Evolutionary conservation across 2,113 vertebrate species (phyloP), one percentile per base, ranked within the genome.

Genomic region (Heterotilapia buettikoferi): DNA sequence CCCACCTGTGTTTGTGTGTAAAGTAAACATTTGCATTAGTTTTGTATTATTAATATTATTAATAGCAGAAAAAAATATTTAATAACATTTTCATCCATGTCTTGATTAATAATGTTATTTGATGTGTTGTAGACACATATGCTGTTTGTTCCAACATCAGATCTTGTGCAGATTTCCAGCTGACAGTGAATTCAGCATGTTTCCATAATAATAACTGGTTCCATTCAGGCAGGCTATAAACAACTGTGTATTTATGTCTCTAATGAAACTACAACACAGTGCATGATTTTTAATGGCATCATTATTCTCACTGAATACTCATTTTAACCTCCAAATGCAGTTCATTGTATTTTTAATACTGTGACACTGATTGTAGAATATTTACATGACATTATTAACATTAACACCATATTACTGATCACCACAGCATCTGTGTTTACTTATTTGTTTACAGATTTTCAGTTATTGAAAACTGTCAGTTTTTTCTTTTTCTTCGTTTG

Each of bases 261-360:
- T 87, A n/a, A 87, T 85, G 26, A 84, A 88, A 92, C 91, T 87
- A 81, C 84, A 93, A 79, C 87, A 54, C 81, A 56, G 88, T 83
- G 88, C 85, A 90, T 93, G 92, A 87, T 93, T 53, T 11, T 73
- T 90, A 94, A 90, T 89, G 93, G 92, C 84, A 82, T 90, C 61
- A 89, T 87, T 89, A 56, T 84, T 93, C 90, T 94, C 84, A 14
- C 84, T 87, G 84, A 92, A 87, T 89, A 89, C 91, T 89, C 73
- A 79, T 92, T 94, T 86, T 63, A 86, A 86, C 63, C 78, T 76
- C 54, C 90, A 76, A 89, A 78, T 88, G 84, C 80, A 93, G 90
- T 88, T 53, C 81, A 88, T 63, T 88, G 53, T 86, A 93, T 96
- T 89, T 78, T 96, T 94, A 95, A 96, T 96, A 92, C 95, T 92